Conservation (phyloP, 1,140 invertebrate species). For the Atta colombica region DNA sequence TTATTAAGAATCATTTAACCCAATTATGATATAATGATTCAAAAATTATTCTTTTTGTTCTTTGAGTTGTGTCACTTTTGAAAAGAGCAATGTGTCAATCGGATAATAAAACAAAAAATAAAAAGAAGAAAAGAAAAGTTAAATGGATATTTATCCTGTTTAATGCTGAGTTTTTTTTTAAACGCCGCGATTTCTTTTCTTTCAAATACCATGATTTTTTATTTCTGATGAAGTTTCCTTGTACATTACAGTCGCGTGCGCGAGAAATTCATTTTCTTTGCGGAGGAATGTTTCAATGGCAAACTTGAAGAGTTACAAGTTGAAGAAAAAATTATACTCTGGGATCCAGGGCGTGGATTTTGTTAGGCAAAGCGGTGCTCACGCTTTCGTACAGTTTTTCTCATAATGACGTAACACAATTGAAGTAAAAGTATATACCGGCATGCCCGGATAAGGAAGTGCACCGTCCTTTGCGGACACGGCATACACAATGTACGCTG, state of each 20-base stretch:
- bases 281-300: background rate
- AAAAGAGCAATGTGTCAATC: too few relatives aligned
- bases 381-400: slow-evolving; percentile 26
- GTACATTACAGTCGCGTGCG: background rate
- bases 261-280: background rate
- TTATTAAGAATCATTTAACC: too few relatives aligned
- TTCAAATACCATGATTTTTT: background rate
- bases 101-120: background rate
- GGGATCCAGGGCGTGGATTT: slow-evolving; percentile 1
- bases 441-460: slow-evolving; percentile 84
- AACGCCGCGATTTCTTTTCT: background rate
- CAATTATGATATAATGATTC: too few relatives aligned
- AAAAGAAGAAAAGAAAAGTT: background rate
- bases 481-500: slow-evolving; percentile 95
- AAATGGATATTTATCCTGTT: background rate
- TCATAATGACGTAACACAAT: slow-evolving; percentile 11
- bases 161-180: background rate
- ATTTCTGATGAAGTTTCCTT: background rate
- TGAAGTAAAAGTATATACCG: slow-evolving; percentile 76
- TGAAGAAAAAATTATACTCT: background rate
- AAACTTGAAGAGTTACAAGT: background rate
- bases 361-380: background rate
- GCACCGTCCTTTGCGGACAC: slow-evolving; percentile 88
- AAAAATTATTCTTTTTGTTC: too few relatives aligned
- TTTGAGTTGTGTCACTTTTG: too few relatives aligned